Percentiles rank a stretch among this genome's conserved stretches.
Evolutionary conservation across 2,113 vertebrate species (phyloP).

Genomic region (Cranoglanis bouderius): DNA sequence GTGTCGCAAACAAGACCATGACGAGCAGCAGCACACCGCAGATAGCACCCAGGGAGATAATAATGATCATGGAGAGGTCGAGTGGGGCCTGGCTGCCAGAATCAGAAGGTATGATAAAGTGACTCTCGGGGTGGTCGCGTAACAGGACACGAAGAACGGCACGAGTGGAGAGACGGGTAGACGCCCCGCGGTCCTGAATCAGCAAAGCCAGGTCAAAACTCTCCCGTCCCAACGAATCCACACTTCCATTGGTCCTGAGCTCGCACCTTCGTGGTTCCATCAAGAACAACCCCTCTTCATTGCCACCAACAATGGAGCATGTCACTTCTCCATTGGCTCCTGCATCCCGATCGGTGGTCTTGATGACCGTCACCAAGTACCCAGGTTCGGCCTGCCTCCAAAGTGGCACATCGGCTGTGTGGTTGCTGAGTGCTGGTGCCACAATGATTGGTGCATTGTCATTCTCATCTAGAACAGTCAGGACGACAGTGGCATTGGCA

Average conservation of each 20-base stretch:
- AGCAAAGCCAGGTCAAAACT: slow-evolving; percentile 84
- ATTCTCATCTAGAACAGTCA: slow-evolving; percentile 93
- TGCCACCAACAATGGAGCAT: slow-evolving; percentile 84
- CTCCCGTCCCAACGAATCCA: slow-evolving; percentile 76
- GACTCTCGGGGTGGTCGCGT: slow-evolving; percentile 76
- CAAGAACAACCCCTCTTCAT: slow-evolving; percentile 84
- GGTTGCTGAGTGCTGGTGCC: slow-evolving; percentile 82
- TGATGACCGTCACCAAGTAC: slow-evolving; percentile 82
- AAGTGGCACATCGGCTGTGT: slow-evolving; percentile 85
- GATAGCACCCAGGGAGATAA: slow-evolving; percentile 91
- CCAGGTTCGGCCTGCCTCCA: slow-evolving; percentile 85
- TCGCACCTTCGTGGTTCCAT: slow-evolving; percentile 90
- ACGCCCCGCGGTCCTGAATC: slow-evolving; percentile 86
- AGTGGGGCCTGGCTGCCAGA: slow-evolving; percentile 79
- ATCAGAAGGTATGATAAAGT: slow-evolving; percentile 75
- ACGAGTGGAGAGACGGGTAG: slow-evolving; percentile 79
- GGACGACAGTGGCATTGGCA: slow-evolving; percentile 85
- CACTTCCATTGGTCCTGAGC: slow-evolving; percentile 86
- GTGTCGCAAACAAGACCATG: slow-evolving; percentile 93
- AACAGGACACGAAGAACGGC: slow-evolving; percentile 81
- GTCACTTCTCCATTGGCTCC: slow-evolving; percentile 90
- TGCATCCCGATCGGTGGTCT: slow-evolving; percentile 87
- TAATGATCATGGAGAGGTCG: slow-evolving; percentile 92
- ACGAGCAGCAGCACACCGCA: slow-evolving; percentile 88
- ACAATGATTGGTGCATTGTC: slow-evolving; percentile 89